phyloP scores from a whole-genome alignment of 2,113 vertebrate genomes.

The Ptilonorhynchus violaceus region DNA sequence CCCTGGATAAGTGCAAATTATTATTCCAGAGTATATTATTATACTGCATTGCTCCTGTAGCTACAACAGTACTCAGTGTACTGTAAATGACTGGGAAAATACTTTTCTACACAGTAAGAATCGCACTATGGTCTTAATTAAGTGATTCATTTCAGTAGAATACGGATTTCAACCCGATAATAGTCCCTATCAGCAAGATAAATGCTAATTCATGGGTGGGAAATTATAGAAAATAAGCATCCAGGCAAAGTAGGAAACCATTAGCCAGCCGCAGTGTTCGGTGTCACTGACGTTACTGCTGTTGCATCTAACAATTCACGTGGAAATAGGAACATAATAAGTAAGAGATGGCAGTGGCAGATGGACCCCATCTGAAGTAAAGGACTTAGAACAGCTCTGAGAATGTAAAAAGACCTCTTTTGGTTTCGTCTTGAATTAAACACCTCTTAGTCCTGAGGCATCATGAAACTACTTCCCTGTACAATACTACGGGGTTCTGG shows the following conservation, averaged over 20 bases:
- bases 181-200: slow-evolving; percentile 30
- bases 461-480: background rate
- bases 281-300: background rate
- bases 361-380: background rate
- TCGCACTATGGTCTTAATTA: background rate
- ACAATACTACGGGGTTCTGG: background rate
- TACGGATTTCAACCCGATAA: slow-evolving; percentile 47
- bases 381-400: background rate
- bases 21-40: slow-evolving; percentile 20
- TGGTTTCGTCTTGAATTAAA: background rate
- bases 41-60: background rate
- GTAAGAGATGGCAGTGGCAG: background rate
- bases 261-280: background rate
- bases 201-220: slow-evolving; percentile 31
- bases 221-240: slow-evolving; percentile 50
- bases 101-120: background rate
- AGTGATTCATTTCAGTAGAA: slow-evolving; percentile 45
- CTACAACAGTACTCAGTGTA: background rate
- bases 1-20: slow-evolving; percentile 9
- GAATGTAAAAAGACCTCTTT: background rate
- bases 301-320: background rate
- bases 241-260: background rate
- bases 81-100: slow-evolving; percentile 34
- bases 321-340: background rate
- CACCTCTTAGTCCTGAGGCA: background rate